These are phyloP conservation scores for Chelidonichthys spinosus DNA, from an alignment of 2,797 vertebrate genomes.

Conservation along the genomic window DNA sequence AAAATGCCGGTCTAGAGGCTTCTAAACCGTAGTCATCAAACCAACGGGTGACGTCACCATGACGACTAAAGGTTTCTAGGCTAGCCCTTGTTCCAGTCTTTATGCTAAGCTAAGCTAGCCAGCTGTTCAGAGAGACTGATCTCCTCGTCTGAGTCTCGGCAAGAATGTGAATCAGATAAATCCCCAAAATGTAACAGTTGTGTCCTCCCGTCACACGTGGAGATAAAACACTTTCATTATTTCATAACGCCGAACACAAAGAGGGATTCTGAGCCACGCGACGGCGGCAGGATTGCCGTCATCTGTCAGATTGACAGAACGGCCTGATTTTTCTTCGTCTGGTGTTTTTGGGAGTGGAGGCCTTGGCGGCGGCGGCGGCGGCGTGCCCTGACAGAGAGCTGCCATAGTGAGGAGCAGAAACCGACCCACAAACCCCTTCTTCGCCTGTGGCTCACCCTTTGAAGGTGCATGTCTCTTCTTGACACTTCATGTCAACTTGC, in stretches of 20 bases:
- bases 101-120: slow-evolving; percentile 12
- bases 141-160: not conserved
- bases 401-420: slow-evolving; percentile 76
- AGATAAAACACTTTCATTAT: slow-evolving; percentile 40
- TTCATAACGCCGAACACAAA: slow-evolving; percentile 28
- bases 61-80: no score
- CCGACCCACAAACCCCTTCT: slow-evolving; percentile 74
- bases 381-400: slow-evolving; percentile 87
- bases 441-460: slow-evolving; percentile 83
- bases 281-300: slow-evolving; percentile 19
- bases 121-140: not conserved
- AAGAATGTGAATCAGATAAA: not conserved
- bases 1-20: no score
- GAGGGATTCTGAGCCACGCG: slow-evolving; percentile 12
- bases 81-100: not conserved
- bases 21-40: no score
- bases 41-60: no score
- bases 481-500: slow-evolving; percentile 83
- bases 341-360: slow-evolving; percentile 68
- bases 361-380: slow-evolving; percentile 51
- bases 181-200: slow-evolving; percentile 3
- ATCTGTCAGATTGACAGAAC: slow-evolving; percentile 54
- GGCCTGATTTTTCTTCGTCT: slow-evolving; percentile 62
- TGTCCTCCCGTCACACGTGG: not conserved
- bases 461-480: slow-evolving; percentile 84